A percentile compares a stretch with the other conserved stretches of the same genome.
Evolutionary conservation across 2,888 invertebrate species (phyloP).

Genomic region (Eurois occulta): DNA sequence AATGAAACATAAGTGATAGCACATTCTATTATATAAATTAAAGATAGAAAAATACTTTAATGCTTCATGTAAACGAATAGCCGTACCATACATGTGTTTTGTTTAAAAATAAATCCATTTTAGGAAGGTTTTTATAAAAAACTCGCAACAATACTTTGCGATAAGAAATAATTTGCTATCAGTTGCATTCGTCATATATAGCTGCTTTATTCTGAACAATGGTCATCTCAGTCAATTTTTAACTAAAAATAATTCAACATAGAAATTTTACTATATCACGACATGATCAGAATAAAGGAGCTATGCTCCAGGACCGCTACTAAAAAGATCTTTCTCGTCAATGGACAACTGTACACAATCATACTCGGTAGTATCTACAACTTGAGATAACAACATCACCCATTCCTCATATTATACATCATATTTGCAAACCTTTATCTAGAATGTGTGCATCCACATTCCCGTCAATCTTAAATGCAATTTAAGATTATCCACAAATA

Average conservation of each 20-base stretch:
- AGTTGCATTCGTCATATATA: conserved; percentile 77
- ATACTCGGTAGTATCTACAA: conserved; percentile 60
- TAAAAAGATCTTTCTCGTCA: conserved; percentile 71
- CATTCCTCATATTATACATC: conserved; percentile 51
- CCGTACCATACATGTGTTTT: conserved; percentile 83
- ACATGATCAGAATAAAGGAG: conserved; percentile 77
- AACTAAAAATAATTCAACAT: conserved; percentile 84
- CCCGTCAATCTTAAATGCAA: conserved; percentile 66
- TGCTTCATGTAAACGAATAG: conserved; percentile 87
- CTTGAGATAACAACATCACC: conserved; percentile 57
- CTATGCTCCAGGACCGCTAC: conserved; percentile 77
- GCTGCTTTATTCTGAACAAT: conserved; percentile 80
- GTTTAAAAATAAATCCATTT: conserved; percentile 77
- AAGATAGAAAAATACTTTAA: conserved; percentile 84
- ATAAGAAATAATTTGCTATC: conserved; percentile 84
- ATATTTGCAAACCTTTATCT: conserved; percentile 68
- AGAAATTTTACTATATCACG: conserved; percentile 81
- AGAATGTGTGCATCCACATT: conserved; percentile 63
- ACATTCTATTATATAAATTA: conserved; percentile 70
- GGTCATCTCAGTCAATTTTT: conserved; percentile 81
- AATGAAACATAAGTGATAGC: conserved; percentile 79
- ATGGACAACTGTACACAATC: conserved; percentile 62
- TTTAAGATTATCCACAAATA: conserved; percentile 64
- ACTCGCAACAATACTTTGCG: conserved; percentile 85
- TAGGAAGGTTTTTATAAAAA: conserved; percentile 75